These are phyloP conservation scores for Thunnus maccoyii DNA, from an alignment of 2,113 vertebrate genomes.

Conservation along the genomic window DNA sequence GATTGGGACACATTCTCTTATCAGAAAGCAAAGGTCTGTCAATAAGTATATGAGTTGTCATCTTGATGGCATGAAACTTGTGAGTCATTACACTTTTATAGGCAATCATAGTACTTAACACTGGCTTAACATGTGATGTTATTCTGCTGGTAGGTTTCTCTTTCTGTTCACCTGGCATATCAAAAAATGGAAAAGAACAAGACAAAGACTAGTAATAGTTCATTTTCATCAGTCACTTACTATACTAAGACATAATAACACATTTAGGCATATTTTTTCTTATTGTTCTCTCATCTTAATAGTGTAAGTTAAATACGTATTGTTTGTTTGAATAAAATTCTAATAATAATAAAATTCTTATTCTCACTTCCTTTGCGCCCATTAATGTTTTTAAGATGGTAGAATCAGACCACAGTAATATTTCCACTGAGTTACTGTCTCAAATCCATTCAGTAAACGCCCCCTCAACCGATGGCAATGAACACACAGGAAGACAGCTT, in stretches of 20 bases:
- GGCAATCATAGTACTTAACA: background rate
- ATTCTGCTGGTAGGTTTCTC: slow-evolving; percentile 27
- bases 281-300: background rate
- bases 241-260: too few species aligned
- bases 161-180: slow-evolving; percentile 41
- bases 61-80: background rate
- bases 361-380: background rate
- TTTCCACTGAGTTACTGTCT: slow-evolving; percentile 31
- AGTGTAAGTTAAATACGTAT: background rate
- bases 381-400: background rate
- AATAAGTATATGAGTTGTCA: background rate
- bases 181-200: background rate
- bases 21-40: slow-evolving; percentile 33
- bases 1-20: slow-evolving; percentile 10
- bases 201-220: background rate
- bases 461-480: background rate
- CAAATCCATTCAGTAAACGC: background rate
- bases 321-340: background rate
- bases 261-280: background rate
- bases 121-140: slow-evolving; percentile 6
- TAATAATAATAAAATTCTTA: background rate
- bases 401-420: slow-evolving; percentile 3
- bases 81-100: slow-evolving; percentile 20
- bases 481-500: slow-evolving; percentile 38
- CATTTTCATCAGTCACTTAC: too few species aligned